A percentile compares a stretch with the other conserved stretches of the same genome.
Conservation (phyloP, 2,797 vertebrate species). For the Gallinago solitaria region DNA sequence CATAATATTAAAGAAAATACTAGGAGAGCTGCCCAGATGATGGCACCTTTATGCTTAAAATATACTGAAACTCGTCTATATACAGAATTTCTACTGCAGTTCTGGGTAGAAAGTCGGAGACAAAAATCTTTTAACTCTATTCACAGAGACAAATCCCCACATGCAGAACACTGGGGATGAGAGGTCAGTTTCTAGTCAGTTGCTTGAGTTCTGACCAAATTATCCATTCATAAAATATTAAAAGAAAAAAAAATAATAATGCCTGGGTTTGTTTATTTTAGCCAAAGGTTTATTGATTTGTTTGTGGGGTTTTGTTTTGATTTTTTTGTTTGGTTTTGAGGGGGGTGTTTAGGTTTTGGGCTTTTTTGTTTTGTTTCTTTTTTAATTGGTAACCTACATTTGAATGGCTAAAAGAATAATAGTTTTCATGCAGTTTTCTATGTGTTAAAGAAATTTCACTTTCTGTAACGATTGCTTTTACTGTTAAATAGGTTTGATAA, state of each 20-base stretch:
- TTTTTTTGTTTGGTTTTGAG: too few relatives aligned
- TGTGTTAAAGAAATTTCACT: neutral
- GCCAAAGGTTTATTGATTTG: neutral
- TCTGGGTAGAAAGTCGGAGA: neutral
- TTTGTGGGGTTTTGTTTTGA: neutral
- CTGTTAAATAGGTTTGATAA: neutral
- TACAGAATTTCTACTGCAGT: neutral
- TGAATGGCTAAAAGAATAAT: neutral
- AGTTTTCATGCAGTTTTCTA: neutral
- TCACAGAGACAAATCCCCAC: neutral
- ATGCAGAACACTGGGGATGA: fast-evolving
- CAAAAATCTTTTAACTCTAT: neutral
- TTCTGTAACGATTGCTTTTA: neutral
- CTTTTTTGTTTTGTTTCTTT: neutral
- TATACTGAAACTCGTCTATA: neutral
- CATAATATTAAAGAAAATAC: neutral
- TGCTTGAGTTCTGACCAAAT: neutral
- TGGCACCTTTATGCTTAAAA: neutral
- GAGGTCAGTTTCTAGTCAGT: neutral
- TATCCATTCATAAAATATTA: neutral
- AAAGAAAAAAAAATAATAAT: neutral
- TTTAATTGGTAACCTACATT: neutral
- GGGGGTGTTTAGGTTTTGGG: neutral
- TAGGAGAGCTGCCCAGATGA: neutral
- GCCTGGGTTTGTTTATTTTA: neutral